Percentiles rank a stretch among this genome's conserved stretches.
phyloP scores from a whole-genome alignment of 2,113 vertebrate genomes.

The Polypterus senegalus region DNA sequence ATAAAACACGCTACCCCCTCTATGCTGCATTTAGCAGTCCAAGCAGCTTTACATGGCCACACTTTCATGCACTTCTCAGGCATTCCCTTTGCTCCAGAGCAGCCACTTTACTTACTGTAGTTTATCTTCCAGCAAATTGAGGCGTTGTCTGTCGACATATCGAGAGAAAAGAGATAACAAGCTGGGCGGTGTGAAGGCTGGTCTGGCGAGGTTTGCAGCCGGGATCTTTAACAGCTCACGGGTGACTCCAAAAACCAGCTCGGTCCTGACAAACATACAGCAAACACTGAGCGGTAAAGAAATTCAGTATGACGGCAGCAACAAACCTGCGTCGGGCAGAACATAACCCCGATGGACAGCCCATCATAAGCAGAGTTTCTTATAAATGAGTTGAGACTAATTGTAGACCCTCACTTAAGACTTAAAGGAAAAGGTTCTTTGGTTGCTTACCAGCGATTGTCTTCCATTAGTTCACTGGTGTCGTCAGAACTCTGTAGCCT shows the following conservation, averaged over 20 bases:
- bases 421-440: background rate
- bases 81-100: too few relatives aligned
- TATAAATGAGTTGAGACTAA: background rate
- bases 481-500: conserved; percentile 69
- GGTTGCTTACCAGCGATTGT: conserved; percentile 71
- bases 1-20: too few relatives aligned
- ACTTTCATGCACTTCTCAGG: too few relatives aligned
- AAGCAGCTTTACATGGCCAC: too few relatives aligned
- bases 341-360: too few relatives aligned
- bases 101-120: conserved; percentile 64
- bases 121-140: conserved; percentile 80
- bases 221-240: conserved; percentile 74
- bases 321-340: background rate
- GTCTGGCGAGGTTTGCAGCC: conserved; percentile 60
- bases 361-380: background rate
- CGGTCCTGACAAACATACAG: conserved; percentile 52
- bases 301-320: too few relatives aligned
- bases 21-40: too few relatives aligned
- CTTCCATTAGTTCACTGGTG: conserved; percentile 61
- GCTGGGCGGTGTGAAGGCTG: conserved; percentile 72
- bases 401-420: background rate
- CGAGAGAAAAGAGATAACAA: conserved; percentile 80
- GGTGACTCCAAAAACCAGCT: conserved; percentile 78
- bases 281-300: too few relatives aligned
- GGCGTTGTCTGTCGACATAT: conserved; percentile 78